Evolutionary conservation across 2,113 vertebrate genomes (phyloP).

Genomic region (Cephalopholis sonnerati): DNA sequence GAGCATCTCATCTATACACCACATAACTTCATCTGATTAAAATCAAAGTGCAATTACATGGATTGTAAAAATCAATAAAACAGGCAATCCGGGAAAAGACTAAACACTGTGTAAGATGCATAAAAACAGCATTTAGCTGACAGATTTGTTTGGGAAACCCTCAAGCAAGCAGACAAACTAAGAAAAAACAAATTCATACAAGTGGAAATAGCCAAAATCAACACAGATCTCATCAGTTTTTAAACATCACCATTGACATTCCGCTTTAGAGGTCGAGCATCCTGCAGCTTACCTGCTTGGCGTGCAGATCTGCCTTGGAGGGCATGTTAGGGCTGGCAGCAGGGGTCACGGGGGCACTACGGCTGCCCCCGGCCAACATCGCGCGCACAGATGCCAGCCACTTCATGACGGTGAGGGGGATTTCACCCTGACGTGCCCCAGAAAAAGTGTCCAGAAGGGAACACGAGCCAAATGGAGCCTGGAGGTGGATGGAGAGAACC

Average conservation of each 20-base stretch:
- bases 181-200: not conserved
- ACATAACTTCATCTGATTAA: constrained; percentile 17
- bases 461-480: not conserved
- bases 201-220: not conserved
- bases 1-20: constrained; percentile 8
- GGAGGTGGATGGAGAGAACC: constrained; percentile 1
- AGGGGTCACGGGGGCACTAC: constrained; percentile 74
- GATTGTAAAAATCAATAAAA: constrained; percentile 21
- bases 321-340: constrained; percentile 72
- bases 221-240: not conserved
- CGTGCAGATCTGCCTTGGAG: constrained; percentile 66
- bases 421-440: constrained; percentile 9
- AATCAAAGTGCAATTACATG: constrained; percentile 32
- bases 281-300: constrained; percentile 77
- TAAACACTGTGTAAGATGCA: not conserved
- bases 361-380: constrained; percentile 66
- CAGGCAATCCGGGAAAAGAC: not conserved
- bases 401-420: constrained; percentile 70
- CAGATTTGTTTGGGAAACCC: constrained; percentile 29
- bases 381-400: constrained; percentile 76
- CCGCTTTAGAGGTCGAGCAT: not conserved
- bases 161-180: not conserved
- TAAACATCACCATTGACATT: not conserved
- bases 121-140: constrained; percentile 28
- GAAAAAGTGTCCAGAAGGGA: constrained; percentile 21